phyloP scores from a whole-genome alignment of 2,888 invertebrate genomes.

The Minunthozetes semirufus region DNA sequence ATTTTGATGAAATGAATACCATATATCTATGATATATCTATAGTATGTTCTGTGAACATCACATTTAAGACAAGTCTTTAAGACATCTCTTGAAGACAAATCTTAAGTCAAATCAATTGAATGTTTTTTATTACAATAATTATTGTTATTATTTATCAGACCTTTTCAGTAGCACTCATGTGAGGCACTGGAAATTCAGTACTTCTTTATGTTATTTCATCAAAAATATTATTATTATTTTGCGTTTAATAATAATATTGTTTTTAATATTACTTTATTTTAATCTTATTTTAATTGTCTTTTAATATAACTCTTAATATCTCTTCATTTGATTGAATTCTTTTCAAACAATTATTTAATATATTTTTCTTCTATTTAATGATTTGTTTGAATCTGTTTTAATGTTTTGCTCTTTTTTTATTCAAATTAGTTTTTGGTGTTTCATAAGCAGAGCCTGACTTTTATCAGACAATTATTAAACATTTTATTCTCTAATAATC shows the following conservation, averaged over 20 bases:
- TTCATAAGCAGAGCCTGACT: no score
- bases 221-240: slow-evolving; percentile 14
- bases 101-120: not conserved
- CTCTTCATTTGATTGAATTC: no score
- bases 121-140: not conserved
- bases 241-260: slow-evolving; percentile 5
- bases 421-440: no score
- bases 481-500: no score
- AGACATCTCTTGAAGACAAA: no score
- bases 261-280: not conserved
- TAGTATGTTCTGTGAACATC: slow-evolving; percentile 89
- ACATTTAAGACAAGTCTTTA: not conserved
- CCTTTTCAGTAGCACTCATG: slow-evolving; percentile 25
- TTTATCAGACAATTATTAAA: no score
- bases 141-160: not conserved
- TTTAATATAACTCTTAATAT: no score
- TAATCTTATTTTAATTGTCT: no score
- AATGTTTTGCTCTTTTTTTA: no score
- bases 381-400: no score
- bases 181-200: slow-evolving; percentile 23
- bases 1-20: slow-evolving; percentile 39
- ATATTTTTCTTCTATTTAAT: no score
- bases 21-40: slow-evolving; percentile 98
- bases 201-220: not conserved
- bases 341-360: no score